phyloP scores from a whole-genome alignment of 2,113 vertebrate species.

The Ophthalmotilapia sp. region DNA sequence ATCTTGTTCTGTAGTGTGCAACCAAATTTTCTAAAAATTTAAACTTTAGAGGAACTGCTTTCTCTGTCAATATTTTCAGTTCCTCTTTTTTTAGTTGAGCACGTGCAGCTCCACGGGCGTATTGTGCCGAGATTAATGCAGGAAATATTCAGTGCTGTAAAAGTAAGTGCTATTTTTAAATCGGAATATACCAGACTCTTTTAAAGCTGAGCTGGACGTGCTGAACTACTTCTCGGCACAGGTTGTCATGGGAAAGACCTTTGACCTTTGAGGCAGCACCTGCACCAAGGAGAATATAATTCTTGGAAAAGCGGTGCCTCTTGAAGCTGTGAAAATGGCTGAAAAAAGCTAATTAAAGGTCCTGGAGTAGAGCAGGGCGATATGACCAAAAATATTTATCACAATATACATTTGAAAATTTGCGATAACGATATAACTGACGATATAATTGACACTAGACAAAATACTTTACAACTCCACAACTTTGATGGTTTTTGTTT shows the following conservation, averaged over 20 bases:
- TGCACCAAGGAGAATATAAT: background rate
- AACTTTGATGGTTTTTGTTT: no score
- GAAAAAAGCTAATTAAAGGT: background rate
- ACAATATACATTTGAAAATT: no score
- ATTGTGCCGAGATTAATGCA: background rate
- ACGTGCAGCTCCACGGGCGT: background rate
- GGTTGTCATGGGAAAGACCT: conserved; percentile 29
- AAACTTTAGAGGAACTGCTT: background rate
- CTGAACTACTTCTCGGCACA: background rate
- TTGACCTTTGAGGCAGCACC: conserved; percentile 24
- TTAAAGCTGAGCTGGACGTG: background rate
- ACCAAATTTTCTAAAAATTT: background rate
- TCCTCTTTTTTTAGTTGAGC: background rate
- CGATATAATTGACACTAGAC: no score
- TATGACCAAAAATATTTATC: no score
- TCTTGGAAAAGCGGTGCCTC: background rate
- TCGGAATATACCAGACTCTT: background rate
- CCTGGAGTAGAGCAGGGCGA: no score
- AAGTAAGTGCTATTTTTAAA: conserved; percentile 10
- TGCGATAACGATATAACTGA: no score
- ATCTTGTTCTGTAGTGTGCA: background rate
- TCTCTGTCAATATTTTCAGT: background rate
- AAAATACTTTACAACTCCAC: no score
- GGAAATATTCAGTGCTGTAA: background rate
- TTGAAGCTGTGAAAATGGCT: background rate